Percentiles rank a stretch among this genome's conserved stretches.
Evolutionary conservation across 2,797 vertebrate genomes (phyloP).

Genomic region (Nannoperca australis): DNA sequence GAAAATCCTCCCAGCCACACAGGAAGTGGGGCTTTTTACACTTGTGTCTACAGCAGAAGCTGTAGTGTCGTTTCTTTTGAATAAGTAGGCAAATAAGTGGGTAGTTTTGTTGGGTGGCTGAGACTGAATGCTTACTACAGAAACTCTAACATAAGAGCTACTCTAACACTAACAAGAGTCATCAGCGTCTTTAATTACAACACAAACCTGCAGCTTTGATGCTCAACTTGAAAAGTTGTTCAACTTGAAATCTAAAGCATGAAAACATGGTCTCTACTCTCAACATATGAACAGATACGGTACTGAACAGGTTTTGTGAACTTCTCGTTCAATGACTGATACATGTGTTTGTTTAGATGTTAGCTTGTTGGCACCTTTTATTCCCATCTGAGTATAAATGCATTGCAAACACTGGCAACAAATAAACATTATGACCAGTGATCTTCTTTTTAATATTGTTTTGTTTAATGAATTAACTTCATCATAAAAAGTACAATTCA

Average conservation of each 20-base stretch:
- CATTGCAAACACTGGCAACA: background rate
- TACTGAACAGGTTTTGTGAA: no score
- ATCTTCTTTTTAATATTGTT: background rate
- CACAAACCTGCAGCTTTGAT: no score
- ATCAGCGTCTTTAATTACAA: background rate
- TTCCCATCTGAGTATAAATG: background rate
- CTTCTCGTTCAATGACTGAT: no score
- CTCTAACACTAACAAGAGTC: background rate
- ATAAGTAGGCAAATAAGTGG: background rate
- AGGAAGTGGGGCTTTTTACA: background rate
- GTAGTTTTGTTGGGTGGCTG: background rate
- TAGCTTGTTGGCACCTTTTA: background rate
- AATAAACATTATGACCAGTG: background rate
- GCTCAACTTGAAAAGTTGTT: no score
- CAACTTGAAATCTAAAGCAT: no score
- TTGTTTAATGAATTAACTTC: no score
- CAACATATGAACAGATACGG: no score
- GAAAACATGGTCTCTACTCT: background rate
- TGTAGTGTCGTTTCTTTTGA: background rate
- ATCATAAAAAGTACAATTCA: no score
- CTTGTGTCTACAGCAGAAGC: background rate
- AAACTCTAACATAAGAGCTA: background rate
- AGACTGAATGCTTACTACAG: background rate
- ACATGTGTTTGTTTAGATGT: no score
- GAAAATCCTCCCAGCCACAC: conserved; percentile 1